These are phyloP conservation scores for Scolopax bukidnonensis DNA, from an alignment of 2,797 vertebrate genomes.

Conservation along the genomic window DNA sequence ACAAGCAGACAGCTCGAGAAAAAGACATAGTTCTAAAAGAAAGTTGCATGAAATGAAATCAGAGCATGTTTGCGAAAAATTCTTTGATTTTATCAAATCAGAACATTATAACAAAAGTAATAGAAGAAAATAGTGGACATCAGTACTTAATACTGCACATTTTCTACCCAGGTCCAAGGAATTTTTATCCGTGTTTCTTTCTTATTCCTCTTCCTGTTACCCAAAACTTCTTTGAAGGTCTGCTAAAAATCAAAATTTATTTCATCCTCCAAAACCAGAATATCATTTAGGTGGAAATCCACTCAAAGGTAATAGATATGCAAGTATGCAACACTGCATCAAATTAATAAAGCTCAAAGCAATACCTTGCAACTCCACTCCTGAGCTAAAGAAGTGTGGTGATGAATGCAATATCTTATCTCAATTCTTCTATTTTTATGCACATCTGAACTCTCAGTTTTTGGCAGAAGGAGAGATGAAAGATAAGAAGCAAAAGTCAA, in stretches of 20 bases:
- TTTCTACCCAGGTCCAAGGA: neutral
- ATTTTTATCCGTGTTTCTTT: neutral
- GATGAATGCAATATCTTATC: neutral
- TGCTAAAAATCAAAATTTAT: neutral
- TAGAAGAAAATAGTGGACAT: neutral
- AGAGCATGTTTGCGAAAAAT: neutral
- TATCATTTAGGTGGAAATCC: neutral
- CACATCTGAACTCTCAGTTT: neutral
- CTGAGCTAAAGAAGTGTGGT: neutral
- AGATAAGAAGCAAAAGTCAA: neutral
- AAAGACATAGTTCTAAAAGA: neutral
- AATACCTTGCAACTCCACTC: neutral
- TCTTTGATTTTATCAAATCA: neutral
- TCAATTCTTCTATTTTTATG: neutral
- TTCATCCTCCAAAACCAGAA: neutral
- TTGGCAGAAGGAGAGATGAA: neutral
- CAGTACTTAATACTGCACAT: neutral
- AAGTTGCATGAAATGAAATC: neutral
- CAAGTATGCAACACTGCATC: neutral
- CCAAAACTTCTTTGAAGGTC: neutral
- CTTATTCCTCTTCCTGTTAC: neutral
- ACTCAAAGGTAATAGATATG: neutral
- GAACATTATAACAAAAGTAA: neutral
- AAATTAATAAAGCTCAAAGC: neutral
- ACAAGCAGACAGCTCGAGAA: neutral